phyloP scores from a whole-genome alignment of 2,113 vertebrate species.

The Marmota flaviventris region DNA sequence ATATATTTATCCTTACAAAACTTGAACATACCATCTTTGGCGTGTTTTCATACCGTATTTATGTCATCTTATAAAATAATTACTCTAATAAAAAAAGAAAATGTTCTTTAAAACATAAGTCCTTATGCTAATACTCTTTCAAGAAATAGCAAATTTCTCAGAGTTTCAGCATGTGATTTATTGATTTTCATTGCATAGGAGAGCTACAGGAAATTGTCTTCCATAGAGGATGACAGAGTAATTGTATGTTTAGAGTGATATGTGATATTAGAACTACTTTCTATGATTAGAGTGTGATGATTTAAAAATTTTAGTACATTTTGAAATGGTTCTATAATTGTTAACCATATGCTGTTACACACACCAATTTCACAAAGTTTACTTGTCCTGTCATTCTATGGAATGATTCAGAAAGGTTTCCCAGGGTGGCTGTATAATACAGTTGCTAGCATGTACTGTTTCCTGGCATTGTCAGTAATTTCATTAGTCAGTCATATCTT shows the following conservation, averaged over 20 bases:
- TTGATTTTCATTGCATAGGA: slow-evolving; percentile 34
- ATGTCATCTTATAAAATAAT: neutral
- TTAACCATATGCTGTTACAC: slow-evolving; percentile 25
- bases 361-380: slow-evolving; percentile 1
- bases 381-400: neutral
- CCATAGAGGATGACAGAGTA: slow-evolving; percentile 30
- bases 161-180: slow-evolving; percentile 30
- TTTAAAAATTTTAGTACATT: slow-evolving; percentile 62
- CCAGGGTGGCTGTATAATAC: no score
- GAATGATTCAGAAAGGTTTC: neutral
- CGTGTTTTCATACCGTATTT: neutral
- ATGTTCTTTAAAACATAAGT: slow-evolving; percentile 19
- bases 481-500: neutral
- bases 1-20: neutral
- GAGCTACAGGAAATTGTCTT: slow-evolving; percentile 64
- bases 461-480: neutral
- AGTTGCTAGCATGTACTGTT: neutral
- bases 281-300: slow-evolving; percentile 53
- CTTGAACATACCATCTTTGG: neutral
- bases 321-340: slow-evolving; percentile 51
- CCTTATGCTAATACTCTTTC: neutral
- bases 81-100: slow-evolving; percentile 16
- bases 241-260: slow-evolving; percentile 61
- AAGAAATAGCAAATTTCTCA: slow-evolving; percentile 22
- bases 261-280: slow-evolving; percentile 41